These are phyloP conservation scores for Diadema setosum DNA, from an alignment of 35 echinoderm and acorn worm genomes.

Conservation along the genomic window DNA sequence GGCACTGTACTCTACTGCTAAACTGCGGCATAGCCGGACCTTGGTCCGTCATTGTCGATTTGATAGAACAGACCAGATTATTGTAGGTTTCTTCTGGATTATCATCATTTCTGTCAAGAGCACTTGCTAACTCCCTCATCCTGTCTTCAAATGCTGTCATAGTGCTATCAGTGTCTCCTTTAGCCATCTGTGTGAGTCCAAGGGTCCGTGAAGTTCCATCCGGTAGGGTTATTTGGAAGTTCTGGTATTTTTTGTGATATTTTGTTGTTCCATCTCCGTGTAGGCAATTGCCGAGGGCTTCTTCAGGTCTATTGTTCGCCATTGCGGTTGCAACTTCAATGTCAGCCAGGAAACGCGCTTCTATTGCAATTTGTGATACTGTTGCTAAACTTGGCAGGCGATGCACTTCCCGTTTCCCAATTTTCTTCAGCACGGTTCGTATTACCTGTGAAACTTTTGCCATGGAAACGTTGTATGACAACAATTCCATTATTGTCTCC, in stretches of 20 bases:
- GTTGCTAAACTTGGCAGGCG: neutral
- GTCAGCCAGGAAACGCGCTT: slow-evolving; percentile 41
- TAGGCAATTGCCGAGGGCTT: slow-evolving; percentile 15
- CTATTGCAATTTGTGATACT: neutral
- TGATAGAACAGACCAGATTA: neutral
- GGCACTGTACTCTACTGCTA: neutral
- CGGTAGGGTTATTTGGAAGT: slow-evolving; percentile 53
- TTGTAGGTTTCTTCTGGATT: neutral
- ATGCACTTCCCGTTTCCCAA: neutral
- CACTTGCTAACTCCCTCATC: neutral
- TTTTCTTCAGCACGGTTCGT: slow-evolving; percentile 3
- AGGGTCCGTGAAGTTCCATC: slow-evolving; percentile 30
- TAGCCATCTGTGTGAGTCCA: neutral
- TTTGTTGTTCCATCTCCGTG: slow-evolving; percentile 71
- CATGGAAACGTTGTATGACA: slow-evolving; percentile 30
- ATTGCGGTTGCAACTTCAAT: slow-evolving; percentile 35
- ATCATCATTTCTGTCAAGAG: neutral
- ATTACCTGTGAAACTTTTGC: slow-evolving; percentile 22
- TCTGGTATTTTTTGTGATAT: slow-evolving; percentile 50
- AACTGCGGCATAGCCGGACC: slow-evolving; percentile 65
- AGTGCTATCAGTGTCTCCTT: neutral
- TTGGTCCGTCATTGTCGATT: slow-evolving; percentile 73
- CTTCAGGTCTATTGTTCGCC: neutral
- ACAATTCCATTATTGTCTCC: slow-evolving; percentile 29
- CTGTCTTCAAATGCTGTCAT: neutral